Percentiles rank a stretch among this genome's conserved stretches.
Conservation (phyloP, 2,888 invertebrate genomes). For the Amiota mariae region DNA sequence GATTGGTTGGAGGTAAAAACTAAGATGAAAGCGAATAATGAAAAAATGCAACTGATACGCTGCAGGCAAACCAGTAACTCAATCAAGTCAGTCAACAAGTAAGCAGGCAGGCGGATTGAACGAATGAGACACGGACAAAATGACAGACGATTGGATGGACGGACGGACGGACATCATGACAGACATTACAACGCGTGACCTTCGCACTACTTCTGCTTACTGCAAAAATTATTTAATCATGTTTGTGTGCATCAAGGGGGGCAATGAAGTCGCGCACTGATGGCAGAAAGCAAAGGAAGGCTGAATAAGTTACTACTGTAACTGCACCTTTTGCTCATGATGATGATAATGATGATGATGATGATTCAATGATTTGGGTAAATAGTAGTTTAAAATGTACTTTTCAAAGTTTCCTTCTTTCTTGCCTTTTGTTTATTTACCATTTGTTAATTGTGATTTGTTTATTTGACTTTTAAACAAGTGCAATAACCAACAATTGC, state of each 20-base stretch:
- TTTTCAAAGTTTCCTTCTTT: not conserved
- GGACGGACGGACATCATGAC: not conserved
- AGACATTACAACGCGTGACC: slow-evolving; percentile 47
- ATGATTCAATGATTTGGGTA: not conserved
- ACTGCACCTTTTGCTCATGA: too few species aligned
- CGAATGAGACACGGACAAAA: not conserved
- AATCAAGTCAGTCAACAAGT: too few species aligned
- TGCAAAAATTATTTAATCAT: slow-evolving; percentile 42
- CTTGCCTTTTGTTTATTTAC: slow-evolving; percentile 7
- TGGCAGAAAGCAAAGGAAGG: too few species aligned
- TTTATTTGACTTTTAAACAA: slow-evolving; percentile 12
- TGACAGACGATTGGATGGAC: not conserved
- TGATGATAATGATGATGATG: too few species aligned
- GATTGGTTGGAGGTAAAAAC: not conserved
- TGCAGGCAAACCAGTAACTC: not conserved
- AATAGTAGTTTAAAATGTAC: not conserved
- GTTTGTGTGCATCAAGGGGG: slow-evolving; percentile 8
- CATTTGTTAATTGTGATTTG: not conserved
- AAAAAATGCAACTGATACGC: slow-evolving; percentile 14
- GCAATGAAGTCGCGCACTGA: not conserved
- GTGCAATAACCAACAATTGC: slow-evolving; percentile 23
- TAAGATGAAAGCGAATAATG: slow-evolving; percentile 20
- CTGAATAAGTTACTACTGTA: too few species aligned
- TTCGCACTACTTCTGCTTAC: slow-evolving; percentile 53
- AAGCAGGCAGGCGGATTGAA: not conserved